Conservation (phyloP, 2,113 vertebrate species). For the Perca flavescens region DNA sequence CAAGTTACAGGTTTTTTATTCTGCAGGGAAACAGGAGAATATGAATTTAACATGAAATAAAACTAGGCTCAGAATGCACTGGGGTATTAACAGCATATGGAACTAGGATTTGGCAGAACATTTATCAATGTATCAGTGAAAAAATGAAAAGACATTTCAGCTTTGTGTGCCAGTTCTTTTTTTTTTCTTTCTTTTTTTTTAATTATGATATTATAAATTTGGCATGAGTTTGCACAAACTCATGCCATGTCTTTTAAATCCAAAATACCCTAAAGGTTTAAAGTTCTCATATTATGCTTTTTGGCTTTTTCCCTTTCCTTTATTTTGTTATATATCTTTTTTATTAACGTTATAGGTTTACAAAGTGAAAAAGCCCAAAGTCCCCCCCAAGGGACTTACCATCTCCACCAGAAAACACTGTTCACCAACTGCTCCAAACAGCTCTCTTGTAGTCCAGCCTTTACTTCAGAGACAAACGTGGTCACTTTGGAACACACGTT, state of each 20-base stretch:
- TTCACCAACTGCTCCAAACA: too few species aligned
- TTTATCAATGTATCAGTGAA: slow-evolving; percentile 13
- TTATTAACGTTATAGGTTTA: too few species aligned
- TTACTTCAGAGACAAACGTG: too few species aligned
- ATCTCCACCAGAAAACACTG: too few species aligned
- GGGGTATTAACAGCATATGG: slow-evolving; percentile 2
- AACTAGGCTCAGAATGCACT: background rate
- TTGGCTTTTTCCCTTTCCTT: too few species aligned
- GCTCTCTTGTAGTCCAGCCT: too few species aligned
- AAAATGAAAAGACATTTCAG: background rate
- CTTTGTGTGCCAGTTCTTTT: background rate
- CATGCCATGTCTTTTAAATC: slow-evolving; percentile 18
- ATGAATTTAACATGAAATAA: background rate
- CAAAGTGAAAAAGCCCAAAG: too few species aligned
- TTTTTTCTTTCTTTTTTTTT: background rate
- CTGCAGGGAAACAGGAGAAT: background rate
- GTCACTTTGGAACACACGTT: too few species aligned
- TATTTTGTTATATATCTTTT: too few species aligned
- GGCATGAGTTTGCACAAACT: slow-evolving; percentile 2
- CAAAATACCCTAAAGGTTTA: slow-evolving; percentile 8
- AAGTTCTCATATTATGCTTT: too few species aligned
- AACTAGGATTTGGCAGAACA: slow-evolving; percentile 22
- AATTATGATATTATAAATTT: slow-evolving; percentile 6
- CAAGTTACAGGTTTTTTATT: background rate
- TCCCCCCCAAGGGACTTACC: too few species aligned